Percentiles rank a stretch among this genome's conserved stretches.
These are phyloP conservation scores for Bombus cullumanus DNA, from an alignment of 1,140 invertebrate genomes.

Conservation along the genomic window DNA sequence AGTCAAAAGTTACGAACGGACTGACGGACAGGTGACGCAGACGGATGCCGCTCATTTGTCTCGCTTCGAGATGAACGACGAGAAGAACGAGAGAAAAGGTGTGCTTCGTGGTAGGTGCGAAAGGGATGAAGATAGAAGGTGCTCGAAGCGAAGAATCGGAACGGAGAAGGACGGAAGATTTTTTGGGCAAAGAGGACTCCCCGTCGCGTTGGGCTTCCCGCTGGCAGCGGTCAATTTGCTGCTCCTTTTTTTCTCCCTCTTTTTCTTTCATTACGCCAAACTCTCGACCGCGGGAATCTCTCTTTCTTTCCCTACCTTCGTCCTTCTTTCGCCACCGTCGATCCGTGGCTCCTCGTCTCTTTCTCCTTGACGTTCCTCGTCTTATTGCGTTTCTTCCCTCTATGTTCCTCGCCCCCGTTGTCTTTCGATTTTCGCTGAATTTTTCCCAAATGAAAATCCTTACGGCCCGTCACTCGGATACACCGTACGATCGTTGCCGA, in stretches of 20 bases:
- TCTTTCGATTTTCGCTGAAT: slow-evolving; percentile 30
- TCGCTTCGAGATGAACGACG: slow-evolving; percentile 79
- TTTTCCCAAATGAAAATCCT: slow-evolving; percentile 28
- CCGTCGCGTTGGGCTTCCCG: slow-evolving; percentile 74
- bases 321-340: neutral
- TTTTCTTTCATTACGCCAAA: slow-evolving; percentile 67
- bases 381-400: no score
- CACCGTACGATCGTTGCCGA: neutral
- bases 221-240: slow-evolving; percentile 78
- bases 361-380: neutral
- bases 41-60: slow-evolving; percentile 83
- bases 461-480: slow-evolving; percentile 4
- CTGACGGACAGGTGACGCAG: slow-evolving; percentile 83
- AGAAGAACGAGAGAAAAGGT: slow-evolving; percentile 49
- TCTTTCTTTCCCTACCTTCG: slow-evolving; percentile 22
- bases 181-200: slow-evolving; percentile 75
- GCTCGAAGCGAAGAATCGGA: slow-evolving; percentile 54
- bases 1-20: slow-evolving; percentile 77
- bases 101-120: slow-evolving; percentile 17
- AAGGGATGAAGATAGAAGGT: slow-evolving; percentile 42
- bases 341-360: no score
- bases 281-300: slow-evolving; percentile 52
- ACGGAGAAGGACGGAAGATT: slow-evolving; percentile 71
- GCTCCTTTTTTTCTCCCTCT: slow-evolving; percentile 74
- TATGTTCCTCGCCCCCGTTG: neutral